Conservation (phyloP, 2,888 invertebrate species). For the Galeopsomyia nigrocyanea region DNA sequence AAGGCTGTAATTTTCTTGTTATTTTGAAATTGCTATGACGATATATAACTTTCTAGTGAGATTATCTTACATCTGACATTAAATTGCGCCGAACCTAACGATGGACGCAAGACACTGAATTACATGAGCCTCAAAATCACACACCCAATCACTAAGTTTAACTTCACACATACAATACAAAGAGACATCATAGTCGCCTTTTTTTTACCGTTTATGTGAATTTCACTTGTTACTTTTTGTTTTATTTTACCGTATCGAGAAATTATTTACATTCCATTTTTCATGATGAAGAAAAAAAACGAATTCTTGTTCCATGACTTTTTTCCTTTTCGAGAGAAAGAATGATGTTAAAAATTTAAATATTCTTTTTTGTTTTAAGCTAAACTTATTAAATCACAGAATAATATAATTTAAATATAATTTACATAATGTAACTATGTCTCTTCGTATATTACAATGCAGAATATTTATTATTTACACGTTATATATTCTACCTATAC, state of each 20-base stretch:
- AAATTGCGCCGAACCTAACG: slow-evolving; percentile 43
- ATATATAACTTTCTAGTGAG: slow-evolving; percentile 29
- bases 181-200: slow-evolving; percentile 37
- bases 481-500: slow-evolving; percentile 44
- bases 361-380: slow-evolving; percentile 28
- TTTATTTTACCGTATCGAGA: slow-evolving; percentile 2
- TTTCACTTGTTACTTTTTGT: slow-evolving; percentile 15
- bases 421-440: slow-evolving; percentile 44
- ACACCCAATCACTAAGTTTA: slow-evolving; percentile 45
- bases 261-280: slow-evolving; percentile 39
- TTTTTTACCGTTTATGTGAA: slow-evolving; percentile 16
- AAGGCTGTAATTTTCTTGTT: slow-evolving; percentile 34
- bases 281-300: slow-evolving; percentile 14
- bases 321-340: neutral
- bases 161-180: slow-evolving; percentile 45
- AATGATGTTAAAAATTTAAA: slow-evolving; percentile 39
- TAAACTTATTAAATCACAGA: slow-evolving; percentile 44
- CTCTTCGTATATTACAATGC: slow-evolving; percentile 45
- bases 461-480: slow-evolving; percentile 48
- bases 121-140: slow-evolving; percentile 45
- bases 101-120: slow-evolving; percentile 47
- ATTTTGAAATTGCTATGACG: slow-evolving; percentile 34
- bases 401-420: slow-evolving; percentile 46
- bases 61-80: slow-evolving; percentile 45
- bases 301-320: slow-evolving; percentile 31